phyloP scores from a whole-genome alignment of 1,140 invertebrate species.

The Sminthurinus signatus region DNA sequence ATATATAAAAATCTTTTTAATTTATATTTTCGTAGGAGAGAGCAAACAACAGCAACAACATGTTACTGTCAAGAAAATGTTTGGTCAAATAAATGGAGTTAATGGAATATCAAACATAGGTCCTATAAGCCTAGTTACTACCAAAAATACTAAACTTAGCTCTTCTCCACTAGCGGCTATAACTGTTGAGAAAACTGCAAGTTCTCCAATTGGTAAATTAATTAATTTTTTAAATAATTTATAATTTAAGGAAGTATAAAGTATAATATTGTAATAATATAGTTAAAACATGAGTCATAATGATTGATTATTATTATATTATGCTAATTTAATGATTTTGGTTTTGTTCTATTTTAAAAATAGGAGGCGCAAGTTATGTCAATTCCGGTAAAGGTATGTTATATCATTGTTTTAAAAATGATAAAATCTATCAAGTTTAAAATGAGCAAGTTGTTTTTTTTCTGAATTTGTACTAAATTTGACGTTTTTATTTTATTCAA shows the following conservation, averaged over 20 bases:
- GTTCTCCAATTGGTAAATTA: slow-evolving; percentile 36
- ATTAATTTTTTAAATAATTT: too few species aligned
- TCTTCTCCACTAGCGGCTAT: slow-evolving; percentile 39
- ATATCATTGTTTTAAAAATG: too few species aligned
- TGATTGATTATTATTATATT: too few species aligned
- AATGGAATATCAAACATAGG: slow-evolving; percentile 33
- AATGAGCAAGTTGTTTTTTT: too few species aligned
- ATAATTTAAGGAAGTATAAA: not conserved
- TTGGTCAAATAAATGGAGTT: slow-evolving; percentile 37
- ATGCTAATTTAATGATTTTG: too few species aligned
- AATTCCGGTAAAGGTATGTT: slow-evolving; percentile 34
- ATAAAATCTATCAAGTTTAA: too few species aligned
- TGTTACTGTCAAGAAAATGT: slow-evolving; percentile 31
- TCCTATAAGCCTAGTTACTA: slow-evolving; percentile 38
- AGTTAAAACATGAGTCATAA: too few species aligned
- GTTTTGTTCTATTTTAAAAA: too few species aligned
- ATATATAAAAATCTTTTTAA: too few species aligned
- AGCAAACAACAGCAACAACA: not conserved
- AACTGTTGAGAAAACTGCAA: slow-evolving; percentile 40
- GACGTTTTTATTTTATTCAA: slow-evolving; percentile 10
- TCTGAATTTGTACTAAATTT: too few species aligned
- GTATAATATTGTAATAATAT: slow-evolving; percentile 8
- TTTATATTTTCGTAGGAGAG: not conserved
- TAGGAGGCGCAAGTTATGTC: slow-evolving; percentile 36
- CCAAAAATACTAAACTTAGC: slow-evolving; percentile 39